Percentiles rank a stretch among this genome's conserved stretches.
phyloP scores from a whole-genome alignment of 2,797 vertebrate species.

The Uromys caudimaculatus region DNA sequence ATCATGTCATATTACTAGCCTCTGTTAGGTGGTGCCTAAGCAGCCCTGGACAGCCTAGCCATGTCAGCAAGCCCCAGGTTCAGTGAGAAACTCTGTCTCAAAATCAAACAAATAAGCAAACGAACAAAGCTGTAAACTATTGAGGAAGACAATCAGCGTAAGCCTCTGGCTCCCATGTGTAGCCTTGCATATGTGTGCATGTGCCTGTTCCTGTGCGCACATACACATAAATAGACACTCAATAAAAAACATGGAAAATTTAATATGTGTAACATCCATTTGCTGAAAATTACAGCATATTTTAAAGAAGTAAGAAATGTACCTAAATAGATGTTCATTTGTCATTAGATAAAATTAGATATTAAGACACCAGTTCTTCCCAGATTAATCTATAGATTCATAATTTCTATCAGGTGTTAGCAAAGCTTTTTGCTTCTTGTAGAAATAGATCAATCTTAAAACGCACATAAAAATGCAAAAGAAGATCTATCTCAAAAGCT shows the following conservation, averaged over 20 bases:
- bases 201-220: background rate
- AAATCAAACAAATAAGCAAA: background rate
- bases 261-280: background rate
- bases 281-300: slow-evolving; percentile 21
- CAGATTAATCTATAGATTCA: slow-evolving; percentile 30
- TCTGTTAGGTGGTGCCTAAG: background rate
- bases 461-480: slow-evolving; percentile 14
- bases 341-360: slow-evolving; percentile 3
- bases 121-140: background rate
- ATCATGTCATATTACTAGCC: background rate
- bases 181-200: background rate
- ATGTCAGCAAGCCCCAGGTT: background rate
- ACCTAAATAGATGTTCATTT: slow-evolving; percentile 45
- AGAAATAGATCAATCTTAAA: slow-evolving; percentile 52
- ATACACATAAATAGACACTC: background rate
- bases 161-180: background rate
- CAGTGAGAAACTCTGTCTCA: background rate
- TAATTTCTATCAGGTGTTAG: background rate
- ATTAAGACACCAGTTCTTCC: slow-evolving; percentile 30
- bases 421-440: background rate
- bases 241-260: background rate
- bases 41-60: background rate
- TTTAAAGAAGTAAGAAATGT: slow-evolving; percentile 46
- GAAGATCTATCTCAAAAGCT: slow-evolving; percentile 45
- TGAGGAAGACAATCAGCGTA: background rate